Evolutionary conservation across 2,113 vertebrate species (phyloP).

Genomic region (Bostrychus sinensis): DNA sequence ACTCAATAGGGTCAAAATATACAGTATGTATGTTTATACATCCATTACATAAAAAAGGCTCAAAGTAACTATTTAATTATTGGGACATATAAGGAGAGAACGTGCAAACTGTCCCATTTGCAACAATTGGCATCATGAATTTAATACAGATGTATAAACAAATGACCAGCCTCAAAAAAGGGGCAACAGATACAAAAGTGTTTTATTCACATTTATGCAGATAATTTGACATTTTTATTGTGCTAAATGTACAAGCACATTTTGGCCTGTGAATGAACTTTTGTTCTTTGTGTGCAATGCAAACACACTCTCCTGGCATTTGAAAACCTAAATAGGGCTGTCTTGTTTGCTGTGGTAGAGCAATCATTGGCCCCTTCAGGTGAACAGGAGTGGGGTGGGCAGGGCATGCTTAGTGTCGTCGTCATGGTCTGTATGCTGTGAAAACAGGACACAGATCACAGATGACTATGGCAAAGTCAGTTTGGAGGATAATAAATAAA

Average conservation of each 20-base stretch:
- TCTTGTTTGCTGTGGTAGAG: background rate
- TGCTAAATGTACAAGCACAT: background rate
- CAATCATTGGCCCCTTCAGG: constrained; percentile 28
- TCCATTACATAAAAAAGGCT: too few species aligned
- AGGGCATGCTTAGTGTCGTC: constrained; percentile 11
- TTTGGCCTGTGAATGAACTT: background rate
- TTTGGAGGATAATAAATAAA: constrained; percentile 7
- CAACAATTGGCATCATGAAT: too few species aligned
- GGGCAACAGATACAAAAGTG: too few species aligned
- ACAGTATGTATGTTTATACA: too few species aligned
- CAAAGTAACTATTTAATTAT: too few species aligned
- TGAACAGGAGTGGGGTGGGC: constrained; percentile 5
- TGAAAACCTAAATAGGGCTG: background rate
- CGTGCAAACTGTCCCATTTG: too few species aligned
- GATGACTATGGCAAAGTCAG: constrained; percentile 5
- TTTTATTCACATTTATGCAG: too few species aligned
- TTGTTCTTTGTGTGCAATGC: background rate
- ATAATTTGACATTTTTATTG: too few species aligned
- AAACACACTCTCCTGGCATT: background rate
- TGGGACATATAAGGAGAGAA: too few species aligned
- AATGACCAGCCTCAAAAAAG: too few species aligned
- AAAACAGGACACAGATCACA: constrained; percentile 14
- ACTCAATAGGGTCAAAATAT: too few species aligned
- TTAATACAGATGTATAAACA: too few species aligned
- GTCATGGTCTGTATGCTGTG: constrained; percentile 22